Evolutionary conservation across 2,113 vertebrate genomes (phyloP), one percentile per base, ranked within the genome.

Genomic region (Caranx ignobilis): DNA sequence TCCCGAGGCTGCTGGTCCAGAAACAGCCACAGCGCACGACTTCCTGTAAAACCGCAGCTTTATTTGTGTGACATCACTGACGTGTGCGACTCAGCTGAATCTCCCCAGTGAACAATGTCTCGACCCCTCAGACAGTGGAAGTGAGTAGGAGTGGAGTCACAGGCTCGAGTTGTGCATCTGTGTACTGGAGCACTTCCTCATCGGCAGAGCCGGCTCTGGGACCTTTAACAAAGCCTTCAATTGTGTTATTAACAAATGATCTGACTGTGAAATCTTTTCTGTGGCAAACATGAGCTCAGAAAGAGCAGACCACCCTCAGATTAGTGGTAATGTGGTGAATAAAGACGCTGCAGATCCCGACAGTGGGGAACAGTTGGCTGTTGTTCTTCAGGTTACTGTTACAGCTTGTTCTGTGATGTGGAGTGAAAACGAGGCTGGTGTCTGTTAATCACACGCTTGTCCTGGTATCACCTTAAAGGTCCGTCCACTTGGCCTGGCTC

Each of bases 91-190:
- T 85, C 86, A 87, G 37, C 50, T 16, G 8, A 55, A 72, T 35
- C 82, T 63, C 50, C 50, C 60, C 48, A 18, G 18, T 64, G 72
- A 86, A 81, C 81, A 71, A 74, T 77, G 71, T 90, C 83, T 39
- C 31, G 41, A 39, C 37, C 35, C 35, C 12, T 41, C 48, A 86
- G 86, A 71, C 65, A 19, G 34, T 43, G 64, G 82, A 74, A 81
- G 47, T 89, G 86, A 87, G 84, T 65, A 73, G 61, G 43, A 61
- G 68, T 18, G 16, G 61, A 83, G 84, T 84, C 85, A 88, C 26
- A 57, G 37, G 31, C 76, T 56, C n/a, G 54, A 43, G 39, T 31
- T 68, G 18, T 77, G 11, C 48, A 9, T 54, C 76, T 61, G 31
- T 57, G 9, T 12, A n/a, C 19, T 47, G 9, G 16, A 39, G 55